Percentiles rank a stretch among this genome's conserved stretches.
Conservation (phyloP, 1,140 invertebrate genomes). For the Odontomachus brunneus region DNA sequence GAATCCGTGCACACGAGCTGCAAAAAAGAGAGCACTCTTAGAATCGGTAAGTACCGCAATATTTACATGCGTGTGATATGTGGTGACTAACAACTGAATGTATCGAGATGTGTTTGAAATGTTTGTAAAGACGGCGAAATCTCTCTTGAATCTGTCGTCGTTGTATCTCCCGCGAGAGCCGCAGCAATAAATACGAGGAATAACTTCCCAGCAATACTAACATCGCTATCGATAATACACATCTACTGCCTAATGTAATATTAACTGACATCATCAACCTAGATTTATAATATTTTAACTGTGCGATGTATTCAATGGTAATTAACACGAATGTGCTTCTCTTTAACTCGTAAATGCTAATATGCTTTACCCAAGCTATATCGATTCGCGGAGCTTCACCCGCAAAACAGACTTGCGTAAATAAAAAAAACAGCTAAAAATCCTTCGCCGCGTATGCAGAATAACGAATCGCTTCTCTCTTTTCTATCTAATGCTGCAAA, state of each 20-base stretch:
- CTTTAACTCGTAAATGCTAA: background rate
- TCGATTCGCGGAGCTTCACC: background rate
- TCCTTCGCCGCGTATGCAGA: background rate
- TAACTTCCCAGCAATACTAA: too few relatives aligned
- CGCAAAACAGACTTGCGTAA: slow-evolving; percentile 15
- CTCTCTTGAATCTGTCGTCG: background rate
- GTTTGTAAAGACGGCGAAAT: background rate
- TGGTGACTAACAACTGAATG: slow-evolving; percentile 53
- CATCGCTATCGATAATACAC: too few relatives aligned
- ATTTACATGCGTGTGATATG: slow-evolving; percentile 44
- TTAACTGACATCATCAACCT: too few relatives aligned
- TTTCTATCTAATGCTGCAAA: background rate
- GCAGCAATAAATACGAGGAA: too few relatives aligned
- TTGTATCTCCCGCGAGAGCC: background rate
- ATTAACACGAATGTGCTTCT: background rate
- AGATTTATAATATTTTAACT: background rate
- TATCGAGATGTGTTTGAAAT: background rate
- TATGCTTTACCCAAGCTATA: slow-evolving; percentile 1
- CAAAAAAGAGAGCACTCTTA: slow-evolving; percentile 38
- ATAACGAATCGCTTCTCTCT: background rate
- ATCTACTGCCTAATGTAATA: too few relatives aligned
- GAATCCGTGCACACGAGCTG: slow-evolving; percentile 51
- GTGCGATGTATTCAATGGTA: too few relatives aligned
- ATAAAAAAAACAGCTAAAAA: background rate
- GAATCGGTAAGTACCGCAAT: slow-evolving; percentile 70